Evolutionary conservation across 2,113 vertebrate genomes (phyloP).

Genomic region (Microcebus griseorufus): DNA sequence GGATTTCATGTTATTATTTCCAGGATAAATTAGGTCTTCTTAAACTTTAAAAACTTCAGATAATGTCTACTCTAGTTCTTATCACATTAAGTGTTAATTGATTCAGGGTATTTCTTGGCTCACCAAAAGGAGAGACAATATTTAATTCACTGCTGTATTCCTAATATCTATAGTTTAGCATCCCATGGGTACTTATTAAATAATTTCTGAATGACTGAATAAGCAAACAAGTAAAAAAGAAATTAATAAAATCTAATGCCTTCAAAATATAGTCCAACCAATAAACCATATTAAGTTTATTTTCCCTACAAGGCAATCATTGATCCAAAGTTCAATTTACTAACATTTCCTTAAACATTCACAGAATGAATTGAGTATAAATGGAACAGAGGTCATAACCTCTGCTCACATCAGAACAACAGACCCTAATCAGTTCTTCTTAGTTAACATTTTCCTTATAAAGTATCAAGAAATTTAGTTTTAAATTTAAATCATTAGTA

Average conservation of each 20-base stretch:
- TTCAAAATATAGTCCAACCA: background rate
- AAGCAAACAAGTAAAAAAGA: background rate
- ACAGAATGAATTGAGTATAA: background rate
- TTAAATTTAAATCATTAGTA: slow-evolving; percentile 30
- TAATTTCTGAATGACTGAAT: background rate
- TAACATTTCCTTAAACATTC: slow-evolving; percentile 20
- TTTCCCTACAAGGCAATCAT: slow-evolving; percentile 23
- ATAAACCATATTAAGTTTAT: slow-evolving; percentile 1
- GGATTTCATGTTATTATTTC: background rate
- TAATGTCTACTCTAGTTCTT: background rate
- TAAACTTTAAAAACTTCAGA: background rate
- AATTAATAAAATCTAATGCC: background rate
- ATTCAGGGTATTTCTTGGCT: background rate
- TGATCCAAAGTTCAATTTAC: background rate
- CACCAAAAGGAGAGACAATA: background rate
- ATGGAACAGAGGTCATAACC: background rate
- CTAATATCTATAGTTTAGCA: background rate
- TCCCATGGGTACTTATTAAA: background rate
- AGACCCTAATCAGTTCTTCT: background rate
- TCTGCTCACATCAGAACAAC: background rate
- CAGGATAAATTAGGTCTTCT: background rate
- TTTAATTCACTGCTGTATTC: background rate
- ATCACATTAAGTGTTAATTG: background rate
- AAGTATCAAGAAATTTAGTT: slow-evolving; percentile 16
- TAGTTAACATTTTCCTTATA: slow-evolving; percentile 23